Evolutionary conservation across 2,888 invertebrate genomes (phyloP), one percentile per base, ranked within the genome.

Genomic region (Sturmia bella): DNA sequence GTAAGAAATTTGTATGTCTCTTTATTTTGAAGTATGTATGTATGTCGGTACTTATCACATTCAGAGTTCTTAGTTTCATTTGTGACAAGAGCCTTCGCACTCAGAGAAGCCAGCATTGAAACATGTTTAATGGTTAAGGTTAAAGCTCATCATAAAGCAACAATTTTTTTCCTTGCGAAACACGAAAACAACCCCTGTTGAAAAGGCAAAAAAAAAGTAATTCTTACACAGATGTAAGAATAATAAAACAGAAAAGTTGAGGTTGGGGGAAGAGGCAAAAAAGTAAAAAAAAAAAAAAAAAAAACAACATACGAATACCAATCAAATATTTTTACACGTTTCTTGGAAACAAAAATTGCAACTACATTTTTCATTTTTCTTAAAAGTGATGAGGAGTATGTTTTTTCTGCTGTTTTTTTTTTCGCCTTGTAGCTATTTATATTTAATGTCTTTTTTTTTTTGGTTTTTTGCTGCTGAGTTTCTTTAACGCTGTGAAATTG

Each of bases 361-460:
- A 52, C 50, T 41, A 50, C 59, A 59, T 73, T 75, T 59, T 78
- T 64, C 59, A 68, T 79, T 68, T 73, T 43, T 48, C 43, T 64
- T 72, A n/a, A 54, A 73, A 73, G 63, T 61, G 61, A 66, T 41
- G 66, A 75, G 32, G 32, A 68, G 48, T 41, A 43, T 27, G 27
- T 12, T 15, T 13, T 27, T 45, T 56, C 68, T 39, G 19, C 39
- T 52, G 3, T 52, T 27, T 56, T 56, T 56, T 19, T 21, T 48
- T 32, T 54, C n/a, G n/a, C n/a, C 37, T 45, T 48, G 32, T 61
- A 75, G 64, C 75, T 70, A 82, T 78, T 82, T 82, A 78, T 82
- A 82, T 82, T 82, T 82, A 82, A 82, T 82, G 78, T 75, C 64
- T 81, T 78, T 24, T 59, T 17, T 32, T 61, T 54, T 39, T 56